phyloP scores from a whole-genome alignment of 2,888 invertebrate species.

The Melanostoma scalare region DNA sequence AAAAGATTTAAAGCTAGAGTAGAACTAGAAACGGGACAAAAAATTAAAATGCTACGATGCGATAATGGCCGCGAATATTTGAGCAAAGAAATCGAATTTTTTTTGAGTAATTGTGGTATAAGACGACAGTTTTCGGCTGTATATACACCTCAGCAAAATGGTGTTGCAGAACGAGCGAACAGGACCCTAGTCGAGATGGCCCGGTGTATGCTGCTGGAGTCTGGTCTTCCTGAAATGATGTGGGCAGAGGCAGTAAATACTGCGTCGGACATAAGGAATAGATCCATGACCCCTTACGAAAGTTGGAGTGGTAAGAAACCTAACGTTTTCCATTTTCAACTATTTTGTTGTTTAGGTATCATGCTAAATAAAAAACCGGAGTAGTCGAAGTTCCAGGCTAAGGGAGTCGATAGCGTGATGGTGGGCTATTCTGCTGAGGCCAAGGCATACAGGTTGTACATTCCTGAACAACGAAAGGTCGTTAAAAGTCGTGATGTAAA shows the following conservation, averaged over 20 bases:
- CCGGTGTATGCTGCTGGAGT: slow-evolving; percentile 73
- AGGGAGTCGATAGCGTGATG: slow-evolving; percentile 19
- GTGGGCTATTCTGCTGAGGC: slow-evolving; percentile 23
- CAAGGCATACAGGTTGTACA: slow-evolving; percentile 23
- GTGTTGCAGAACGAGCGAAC: slow-evolving; percentile 30
- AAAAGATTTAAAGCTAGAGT: slow-evolving; percentile 44
- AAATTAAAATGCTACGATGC: slow-evolving; percentile 40
- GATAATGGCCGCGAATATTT: slow-evolving; percentile 40
- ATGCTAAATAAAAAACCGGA: slow-evolving; percentile 20
- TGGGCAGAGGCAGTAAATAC: slow-evolving; percentile 54
- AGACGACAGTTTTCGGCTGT: slow-evolving; percentile 21
- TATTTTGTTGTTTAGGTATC: slow-evolving; percentile 28
- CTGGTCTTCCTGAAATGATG: slow-evolving; percentile 71
- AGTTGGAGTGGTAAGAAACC: slow-evolving; percentile 44
- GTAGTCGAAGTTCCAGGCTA: slow-evolving; percentile 23
- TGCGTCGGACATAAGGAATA: slow-evolving; percentile 27
- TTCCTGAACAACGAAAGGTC: slow-evolving; percentile 26
- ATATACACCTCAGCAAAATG: slow-evolving; percentile 40
- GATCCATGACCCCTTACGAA: slow-evolving; percentile 63
- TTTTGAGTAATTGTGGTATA: slow-evolving; percentile 15
- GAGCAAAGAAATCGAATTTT: slow-evolving; percentile 1
- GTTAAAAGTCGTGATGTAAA: slow-evolving; percentile 21
- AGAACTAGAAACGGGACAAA: slow-evolving; percentile 49
- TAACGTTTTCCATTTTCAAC: slow-evolving; percentile 11
- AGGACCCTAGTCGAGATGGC: slow-evolving; percentile 66